Conservation (phyloP, 2,113 vertebrate species). For the Seriola aureovittata region DNA sequence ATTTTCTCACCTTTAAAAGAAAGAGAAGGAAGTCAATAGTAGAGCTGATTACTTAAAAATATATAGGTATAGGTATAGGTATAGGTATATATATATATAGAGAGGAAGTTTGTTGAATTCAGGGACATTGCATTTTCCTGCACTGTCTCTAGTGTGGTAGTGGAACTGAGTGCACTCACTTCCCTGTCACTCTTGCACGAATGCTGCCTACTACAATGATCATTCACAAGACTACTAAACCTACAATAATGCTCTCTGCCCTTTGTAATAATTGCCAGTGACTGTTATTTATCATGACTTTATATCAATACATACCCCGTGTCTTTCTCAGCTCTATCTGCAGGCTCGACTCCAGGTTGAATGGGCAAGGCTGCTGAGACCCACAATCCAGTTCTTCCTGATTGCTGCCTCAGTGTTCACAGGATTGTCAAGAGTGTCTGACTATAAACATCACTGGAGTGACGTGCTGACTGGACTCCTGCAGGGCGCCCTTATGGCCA, state of each 20-base stretch:
- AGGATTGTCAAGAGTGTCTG: conserved; percentile 95
- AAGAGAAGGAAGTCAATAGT: not conserved
- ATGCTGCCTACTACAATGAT: not conserved
- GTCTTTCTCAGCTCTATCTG: conserved; percentile 90
- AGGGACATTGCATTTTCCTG: not conserved
- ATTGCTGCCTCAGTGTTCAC: conserved; percentile 91
- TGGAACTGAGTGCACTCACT: conserved; percentile 18
- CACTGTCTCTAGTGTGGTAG: not conserved
- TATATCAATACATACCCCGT: not conserved
- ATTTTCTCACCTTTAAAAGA: not conserved
- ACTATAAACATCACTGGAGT: conserved; percentile 99
- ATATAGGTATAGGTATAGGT: too few relatives aligned
- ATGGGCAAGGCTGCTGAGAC: conserved; percentile 94
- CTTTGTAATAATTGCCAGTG: not conserved
- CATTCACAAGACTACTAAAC: not conserved
- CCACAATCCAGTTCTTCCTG: conserved; percentile 94
- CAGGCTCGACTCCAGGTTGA: conserved; percentile 92
- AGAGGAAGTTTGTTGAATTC: not conserved
- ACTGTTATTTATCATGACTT: not conserved
- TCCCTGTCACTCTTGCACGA: not conserved
- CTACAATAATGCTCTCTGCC: not conserved
- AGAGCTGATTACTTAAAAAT: not conserved
- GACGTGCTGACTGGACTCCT: conserved; percentile 93
- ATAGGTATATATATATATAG: too few relatives aligned
- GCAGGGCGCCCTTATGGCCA: conserved; percentile 92